A percentile compares a stretch with the other conserved stretches of the same genome.
These are phyloP conservation scores for Leptinotarsa rubiginosa DNA, from an alignment of 2,888 invertebrate species.

Conservation along the genomic window DNA sequence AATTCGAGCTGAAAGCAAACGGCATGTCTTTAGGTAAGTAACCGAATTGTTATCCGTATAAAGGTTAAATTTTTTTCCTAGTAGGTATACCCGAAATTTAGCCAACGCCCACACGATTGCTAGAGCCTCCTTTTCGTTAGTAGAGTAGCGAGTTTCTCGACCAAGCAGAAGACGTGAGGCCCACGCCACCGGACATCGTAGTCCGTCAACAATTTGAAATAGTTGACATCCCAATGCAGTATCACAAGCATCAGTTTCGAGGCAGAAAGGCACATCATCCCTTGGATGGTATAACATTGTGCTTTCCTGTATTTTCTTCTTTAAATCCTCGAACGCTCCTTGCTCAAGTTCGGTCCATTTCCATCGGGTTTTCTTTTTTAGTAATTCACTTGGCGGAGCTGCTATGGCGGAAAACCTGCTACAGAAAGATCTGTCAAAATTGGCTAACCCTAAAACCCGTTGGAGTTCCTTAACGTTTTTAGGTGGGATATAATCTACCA, in stretches of 20 bases:
- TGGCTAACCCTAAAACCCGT: not conserved
- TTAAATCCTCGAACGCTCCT: not conserved
- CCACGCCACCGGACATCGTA: no score
- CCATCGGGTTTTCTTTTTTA: not conserved
- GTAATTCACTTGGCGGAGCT: not conserved
- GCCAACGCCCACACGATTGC: no score
- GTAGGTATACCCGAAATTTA: no score
- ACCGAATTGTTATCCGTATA: not conserved
- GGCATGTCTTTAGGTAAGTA: not conserved
- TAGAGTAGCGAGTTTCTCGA: no score
- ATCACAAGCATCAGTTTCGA: no score
- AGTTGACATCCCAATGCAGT: no score
- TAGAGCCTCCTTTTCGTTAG: no score
- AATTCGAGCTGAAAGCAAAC: not conserved
- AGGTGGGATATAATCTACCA: not conserved
- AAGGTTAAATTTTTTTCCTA: no score
- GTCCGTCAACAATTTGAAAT: not conserved
- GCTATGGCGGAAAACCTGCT: not conserved
- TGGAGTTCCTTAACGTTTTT: not conserved
- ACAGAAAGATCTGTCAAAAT: not conserved
- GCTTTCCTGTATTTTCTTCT: not conserved
- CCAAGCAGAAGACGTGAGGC: no score
- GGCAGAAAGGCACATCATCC: no score
- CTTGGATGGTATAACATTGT: not conserved
- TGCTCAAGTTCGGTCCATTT: not conserved